Evolutionary conservation across 2,888 invertebrate genomes (phyloP).

Genomic region (Perdita meconis): DNA sequence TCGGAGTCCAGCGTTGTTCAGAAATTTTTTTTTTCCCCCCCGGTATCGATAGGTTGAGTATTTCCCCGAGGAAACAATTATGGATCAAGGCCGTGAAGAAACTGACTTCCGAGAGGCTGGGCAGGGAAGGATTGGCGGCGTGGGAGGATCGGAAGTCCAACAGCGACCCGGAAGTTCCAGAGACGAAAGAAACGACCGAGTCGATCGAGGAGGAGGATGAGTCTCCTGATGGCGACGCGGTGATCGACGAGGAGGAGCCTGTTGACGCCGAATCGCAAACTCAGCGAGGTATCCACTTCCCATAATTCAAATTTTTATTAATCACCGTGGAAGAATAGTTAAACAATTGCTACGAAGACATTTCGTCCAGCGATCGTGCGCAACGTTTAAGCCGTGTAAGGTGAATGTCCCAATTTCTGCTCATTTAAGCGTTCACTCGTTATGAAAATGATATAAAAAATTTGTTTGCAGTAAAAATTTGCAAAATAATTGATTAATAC

Average conservation of each 20-base stretch:
- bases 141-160: constrained; percentile 80
- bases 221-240: constrained; percentile 69
- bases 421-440: too few relatives aligned
- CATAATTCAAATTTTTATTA: too few relatives aligned
- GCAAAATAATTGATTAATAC: too few relatives aligned
- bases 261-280: constrained; percentile 76
- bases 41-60: constrained; percentile 69
- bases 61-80: constrained; percentile 83
- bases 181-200: constrained; percentile 60
- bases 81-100: constrained; percentile 84
- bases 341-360: too few relatives aligned
- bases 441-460: too few relatives aligned
- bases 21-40: too few relatives aligned
- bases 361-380: too few relatives aligned
- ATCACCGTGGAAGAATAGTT: too few relatives aligned
- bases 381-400: too few relatives aligned
- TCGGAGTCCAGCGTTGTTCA: not conserved
- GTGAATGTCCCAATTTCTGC: too few relatives aligned
- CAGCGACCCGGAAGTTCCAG: constrained; percentile 71
- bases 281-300: constrained; percentile 71
- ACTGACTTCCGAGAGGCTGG: constrained; percentile 82
- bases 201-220: constrained; percentile 64
- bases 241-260: constrained; percentile 65
- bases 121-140: constrained; percentile 82
- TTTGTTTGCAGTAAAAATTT: too few relatives aligned